These are phyloP conservation scores for Brachyptera putata DNA, from an alignment of 2,888 invertebrate genomes.

Conservation along the genomic window DNA sequence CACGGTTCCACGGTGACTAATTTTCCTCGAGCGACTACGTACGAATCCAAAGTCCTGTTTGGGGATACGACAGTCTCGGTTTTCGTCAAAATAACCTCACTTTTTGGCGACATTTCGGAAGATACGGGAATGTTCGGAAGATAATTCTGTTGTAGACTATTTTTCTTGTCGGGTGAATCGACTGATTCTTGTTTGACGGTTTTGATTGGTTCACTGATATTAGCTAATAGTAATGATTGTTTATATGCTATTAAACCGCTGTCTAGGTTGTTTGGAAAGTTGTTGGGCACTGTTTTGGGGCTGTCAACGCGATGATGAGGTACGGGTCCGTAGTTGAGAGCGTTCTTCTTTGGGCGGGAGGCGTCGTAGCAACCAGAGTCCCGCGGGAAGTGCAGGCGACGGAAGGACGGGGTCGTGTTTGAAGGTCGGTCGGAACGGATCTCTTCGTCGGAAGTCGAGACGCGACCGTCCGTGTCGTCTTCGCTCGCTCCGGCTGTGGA, in stretches of 20 bases:
- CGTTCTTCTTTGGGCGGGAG: slow-evolving; percentile 57
- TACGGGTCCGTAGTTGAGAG: slow-evolving; percentile 69
- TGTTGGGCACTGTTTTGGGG: slow-evolving; percentile 14
- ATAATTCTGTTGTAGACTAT: slow-evolving; percentile 44
- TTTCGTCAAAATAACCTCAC: background rate
- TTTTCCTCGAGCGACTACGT: slow-evolving; percentile 53
- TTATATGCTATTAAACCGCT: background rate
- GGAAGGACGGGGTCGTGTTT: slow-evolving; percentile 57
- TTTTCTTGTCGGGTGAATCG: slow-evolving; percentile 48
- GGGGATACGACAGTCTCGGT: background rate
- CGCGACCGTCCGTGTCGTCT: slow-evolving; percentile 54
- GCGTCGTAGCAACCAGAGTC: slow-evolving; percentile 79
- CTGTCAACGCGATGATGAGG: slow-evolving; percentile 21
- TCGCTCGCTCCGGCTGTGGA: too few species aligned
- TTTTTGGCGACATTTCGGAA: background rate
- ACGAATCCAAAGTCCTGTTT: slow-evolving; percentile 47
- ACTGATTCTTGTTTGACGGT: background rate
- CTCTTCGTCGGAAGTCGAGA: slow-evolving; percentile 46
- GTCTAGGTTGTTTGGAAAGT: slow-evolving; percentile 15
- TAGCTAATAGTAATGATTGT: background rate
- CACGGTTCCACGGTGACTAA: slow-evolving; percentile 53
- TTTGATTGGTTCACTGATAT: background rate
- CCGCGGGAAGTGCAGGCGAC: slow-evolving; percentile 72
- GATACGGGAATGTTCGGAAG: slow-evolving; percentile 48
- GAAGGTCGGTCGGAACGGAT: slow-evolving; percentile 43